Evolutionary conservation across 2,797 vertebrate genomes (phyloP).

Genomic region (Microcaecilia unicolor): DNA sequence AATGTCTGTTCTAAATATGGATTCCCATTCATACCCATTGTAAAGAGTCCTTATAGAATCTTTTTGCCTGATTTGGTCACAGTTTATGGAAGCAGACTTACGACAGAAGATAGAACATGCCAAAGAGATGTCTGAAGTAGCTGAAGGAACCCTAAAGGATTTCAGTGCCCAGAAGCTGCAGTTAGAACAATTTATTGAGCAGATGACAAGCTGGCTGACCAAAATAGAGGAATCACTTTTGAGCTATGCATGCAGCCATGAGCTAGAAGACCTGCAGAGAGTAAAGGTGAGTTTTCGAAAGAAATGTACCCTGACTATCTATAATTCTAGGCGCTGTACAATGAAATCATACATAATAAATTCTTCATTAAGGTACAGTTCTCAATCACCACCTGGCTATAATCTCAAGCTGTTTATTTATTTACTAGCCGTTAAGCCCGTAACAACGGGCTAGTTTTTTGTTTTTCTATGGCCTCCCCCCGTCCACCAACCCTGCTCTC

Average conservation of each 20-base stretch:
- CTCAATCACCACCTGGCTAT: too few species aligned
- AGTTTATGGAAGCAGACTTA: conserved; percentile 84
- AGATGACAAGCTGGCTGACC: conserved; percentile 62
- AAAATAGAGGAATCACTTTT: conserved; percentile 64
- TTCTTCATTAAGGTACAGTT: too few species aligned
- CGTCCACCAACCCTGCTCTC: too few species aligned
- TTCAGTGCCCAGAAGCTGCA: conserved; percentile 74
- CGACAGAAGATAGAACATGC: conserved; percentile 79
- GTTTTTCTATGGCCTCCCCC: too few species aligned
- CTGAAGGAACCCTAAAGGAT: conserved; percentile 74
- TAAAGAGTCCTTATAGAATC: not conserved
- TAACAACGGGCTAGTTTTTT: too few species aligned
- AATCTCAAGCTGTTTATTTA: too few species aligned
- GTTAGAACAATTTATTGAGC: conserved; percentile 70
- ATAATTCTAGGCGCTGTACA: too few species aligned
- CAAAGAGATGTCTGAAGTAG: conserved; percentile 72
- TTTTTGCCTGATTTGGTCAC: conserved; percentile 8
- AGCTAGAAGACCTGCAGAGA: conserved; percentile 66
- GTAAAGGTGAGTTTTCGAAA: conserved; percentile 80
- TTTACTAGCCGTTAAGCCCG: too few species aligned
- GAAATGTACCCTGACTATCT: too few species aligned
- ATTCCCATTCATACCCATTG: too few species aligned
- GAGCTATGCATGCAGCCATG: conserved; percentile 48
- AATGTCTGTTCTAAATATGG: too few species aligned
- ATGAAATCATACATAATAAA: too few species aligned